Conservation (phyloP, 1,140 invertebrate species). For the Tetramorium simillimum region DNA sequence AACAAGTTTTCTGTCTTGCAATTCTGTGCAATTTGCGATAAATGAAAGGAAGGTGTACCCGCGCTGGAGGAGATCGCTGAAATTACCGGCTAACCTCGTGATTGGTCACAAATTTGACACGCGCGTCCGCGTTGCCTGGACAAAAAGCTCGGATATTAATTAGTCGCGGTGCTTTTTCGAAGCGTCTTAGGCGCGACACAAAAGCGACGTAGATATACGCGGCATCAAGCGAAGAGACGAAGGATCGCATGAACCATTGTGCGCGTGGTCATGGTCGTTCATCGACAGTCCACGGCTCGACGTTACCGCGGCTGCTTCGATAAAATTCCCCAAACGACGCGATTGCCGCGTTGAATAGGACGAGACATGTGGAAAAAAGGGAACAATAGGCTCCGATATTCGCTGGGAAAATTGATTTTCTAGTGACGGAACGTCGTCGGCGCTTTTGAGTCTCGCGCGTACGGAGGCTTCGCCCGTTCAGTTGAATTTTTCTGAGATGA, state of each 20-base stretch:
- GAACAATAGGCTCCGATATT: conserved; percentile 66
- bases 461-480: too few relatives aligned
- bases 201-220: conserved; percentile 60
- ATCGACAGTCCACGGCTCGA: conserved; percentile 40
- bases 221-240: conserved; percentile 35
- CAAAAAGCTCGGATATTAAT: conserved; percentile 60
- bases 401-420: conserved; percentile 72
- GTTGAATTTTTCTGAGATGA: not conserved
- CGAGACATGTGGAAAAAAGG: conserved; percentile 29
- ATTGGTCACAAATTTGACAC: conserved; percentile 34
- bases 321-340: conserved; percentile 69
- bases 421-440: conserved; percentile 42
- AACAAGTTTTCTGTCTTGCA: not conserved
- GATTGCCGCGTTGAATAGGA: conserved; percentile 62
- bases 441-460: conserved; percentile 46
- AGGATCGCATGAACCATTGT: conserved; percentile 62
- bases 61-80: not conserved
- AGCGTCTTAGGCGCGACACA: conserved; percentile 58
- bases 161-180: conserved; percentile 69
- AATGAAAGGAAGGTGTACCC: not conserved
- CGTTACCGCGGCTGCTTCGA: conserved; percentile 30
- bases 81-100: conserved; percentile 25
- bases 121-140: conserved; percentile 9
- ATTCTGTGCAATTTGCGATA: not conserved
- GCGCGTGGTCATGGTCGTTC: conserved; percentile 64